These are phyloP conservation scores for Leptarthrus brevirostris DNA, from an alignment of 2,888 invertebrate species.

Conservation along the genomic window DNA sequence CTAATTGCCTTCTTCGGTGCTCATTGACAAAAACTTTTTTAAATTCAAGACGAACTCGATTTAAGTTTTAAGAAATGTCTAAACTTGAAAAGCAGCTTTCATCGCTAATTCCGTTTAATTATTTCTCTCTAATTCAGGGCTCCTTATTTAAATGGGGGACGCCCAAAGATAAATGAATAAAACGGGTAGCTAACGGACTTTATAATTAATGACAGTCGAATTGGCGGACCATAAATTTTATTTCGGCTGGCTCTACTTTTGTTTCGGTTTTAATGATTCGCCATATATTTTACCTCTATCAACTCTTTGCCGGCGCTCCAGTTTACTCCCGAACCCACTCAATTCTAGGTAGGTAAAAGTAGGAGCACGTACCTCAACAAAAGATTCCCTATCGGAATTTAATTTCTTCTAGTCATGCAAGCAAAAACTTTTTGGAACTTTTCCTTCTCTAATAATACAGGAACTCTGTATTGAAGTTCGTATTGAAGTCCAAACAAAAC, in stretches of 20 bases:
- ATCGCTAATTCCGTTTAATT: constrained; percentile 2
- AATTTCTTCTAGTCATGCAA: constrained; percentile 41
- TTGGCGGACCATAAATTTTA: constrained; percentile 42
- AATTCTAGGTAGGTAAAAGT: no score
- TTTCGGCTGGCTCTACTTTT: constrained; percentile 36
- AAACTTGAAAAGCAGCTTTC: neutral
- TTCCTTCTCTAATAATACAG: constrained; percentile 17
- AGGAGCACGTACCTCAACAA: constrained; percentile 13
- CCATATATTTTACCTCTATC: neutral
- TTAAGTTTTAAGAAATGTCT: neutral
- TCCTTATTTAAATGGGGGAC: neutral
- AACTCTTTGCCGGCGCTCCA: neutral
- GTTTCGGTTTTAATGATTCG: constrained; percentile 24
- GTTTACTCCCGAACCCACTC: neutral
- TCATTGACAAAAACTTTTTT: neutral
- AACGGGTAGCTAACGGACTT: neutral
- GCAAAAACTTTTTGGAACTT: constrained; percentile 24
- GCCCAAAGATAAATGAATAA: constrained; percentile 24
- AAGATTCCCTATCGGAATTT: constrained; percentile 37
- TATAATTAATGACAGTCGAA: constrained; percentile 37
- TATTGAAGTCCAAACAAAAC: no score
- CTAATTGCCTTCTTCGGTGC: neutral
- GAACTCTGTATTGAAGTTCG: no score
- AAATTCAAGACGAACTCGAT: neutral
- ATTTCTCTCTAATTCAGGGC: neutral